A percentile compares a stretch with the other conserved stretches of the same genome.
These are phyloP conservation scores for Tapirus terrestris DNA, from an alignment of 2,113 vertebrate species.

Conservation along the genomic window DNA sequence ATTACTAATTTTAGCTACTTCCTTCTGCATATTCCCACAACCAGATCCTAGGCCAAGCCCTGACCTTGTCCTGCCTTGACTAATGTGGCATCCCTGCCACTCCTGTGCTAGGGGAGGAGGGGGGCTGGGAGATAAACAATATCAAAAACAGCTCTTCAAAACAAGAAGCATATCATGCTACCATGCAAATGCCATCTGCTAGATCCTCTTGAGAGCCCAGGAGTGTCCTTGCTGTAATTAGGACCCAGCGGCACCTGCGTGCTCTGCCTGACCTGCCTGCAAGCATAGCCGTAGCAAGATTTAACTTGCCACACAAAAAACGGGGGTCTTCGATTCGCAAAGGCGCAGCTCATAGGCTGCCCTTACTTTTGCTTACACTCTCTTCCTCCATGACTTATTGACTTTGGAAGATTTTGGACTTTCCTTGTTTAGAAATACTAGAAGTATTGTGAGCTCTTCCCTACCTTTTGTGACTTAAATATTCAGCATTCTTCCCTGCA, in stretches of 20 bases:
- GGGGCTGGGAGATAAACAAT: neutral
- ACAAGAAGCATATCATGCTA: neutral
- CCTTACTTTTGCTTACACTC: neutral
- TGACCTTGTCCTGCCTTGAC: constrained; percentile 62
- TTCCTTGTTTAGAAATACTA: neutral
- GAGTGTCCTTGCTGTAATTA: neutral
- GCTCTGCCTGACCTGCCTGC: neutral
- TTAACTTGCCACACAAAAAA: neutral
- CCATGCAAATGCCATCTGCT: neutral
- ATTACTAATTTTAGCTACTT: constrained; percentile 66
- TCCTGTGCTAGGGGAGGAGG: neutral
- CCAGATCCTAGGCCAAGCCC: neutral
- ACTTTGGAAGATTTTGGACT: neutral
- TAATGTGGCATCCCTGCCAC: constrained; percentile 36
- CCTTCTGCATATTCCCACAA: neutral
- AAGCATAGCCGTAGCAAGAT: neutral
- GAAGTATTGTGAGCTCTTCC: neutral
- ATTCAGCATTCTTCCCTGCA: neutral
- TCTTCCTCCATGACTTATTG: neutral
- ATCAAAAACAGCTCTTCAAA: neutral
- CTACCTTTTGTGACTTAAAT: neutral
- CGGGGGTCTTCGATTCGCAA: neutral
- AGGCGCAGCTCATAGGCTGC: accelerated
- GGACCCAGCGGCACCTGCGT: neutral
- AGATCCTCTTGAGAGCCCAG: neutral